Conservation (phyloP, 2,888 invertebrate species). For the Meiosimyza platycephala region DNA sequence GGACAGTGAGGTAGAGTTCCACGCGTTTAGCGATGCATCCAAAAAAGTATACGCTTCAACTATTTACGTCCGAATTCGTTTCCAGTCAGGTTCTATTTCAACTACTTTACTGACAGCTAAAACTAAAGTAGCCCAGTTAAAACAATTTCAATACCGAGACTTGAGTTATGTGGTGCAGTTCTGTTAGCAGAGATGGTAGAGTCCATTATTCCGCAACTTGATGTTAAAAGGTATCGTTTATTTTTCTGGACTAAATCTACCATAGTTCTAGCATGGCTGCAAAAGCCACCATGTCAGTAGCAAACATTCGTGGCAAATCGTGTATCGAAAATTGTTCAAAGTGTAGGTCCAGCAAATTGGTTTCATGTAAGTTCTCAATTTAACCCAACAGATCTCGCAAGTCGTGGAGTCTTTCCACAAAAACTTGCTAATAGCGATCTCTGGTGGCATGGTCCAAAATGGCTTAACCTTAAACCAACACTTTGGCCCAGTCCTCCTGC, state of each 20-base stretch:
- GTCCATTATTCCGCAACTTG: too few relatives aligned
- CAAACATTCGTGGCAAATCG: constrained; percentile 27
- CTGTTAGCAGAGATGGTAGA: too few relatives aligned
- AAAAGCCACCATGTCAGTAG: constrained; percentile 5
- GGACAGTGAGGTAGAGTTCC: too few relatives aligned
- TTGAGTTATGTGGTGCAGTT: too few relatives aligned
- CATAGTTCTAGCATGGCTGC: constrained; percentile 18
- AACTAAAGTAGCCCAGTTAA: too few relatives aligned
- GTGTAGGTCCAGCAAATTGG: neutral
- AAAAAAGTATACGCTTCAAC: too few relatives aligned
- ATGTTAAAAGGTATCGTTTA: too few relatives aligned
- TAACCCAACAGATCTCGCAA: neutral
- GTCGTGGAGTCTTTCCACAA: neutral
- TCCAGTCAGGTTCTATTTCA: too few relatives aligned
- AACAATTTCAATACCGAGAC: too few relatives aligned
- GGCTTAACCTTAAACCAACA: neutral
- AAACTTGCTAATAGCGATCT: neutral
- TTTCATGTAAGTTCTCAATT: neutral
- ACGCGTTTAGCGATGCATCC: too few relatives aligned
- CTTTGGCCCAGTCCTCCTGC: neutral
- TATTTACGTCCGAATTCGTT: too few relatives aligned
- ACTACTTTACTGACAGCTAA: too few relatives aligned
- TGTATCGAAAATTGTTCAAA: constrained; percentile 16
- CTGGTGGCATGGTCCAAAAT: constrained; percentile 11
- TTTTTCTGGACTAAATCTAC: neutral